Base-by-base conservation (phyloP, 2,888 invertebrate species). In the Lithosia quadra region DNA sequence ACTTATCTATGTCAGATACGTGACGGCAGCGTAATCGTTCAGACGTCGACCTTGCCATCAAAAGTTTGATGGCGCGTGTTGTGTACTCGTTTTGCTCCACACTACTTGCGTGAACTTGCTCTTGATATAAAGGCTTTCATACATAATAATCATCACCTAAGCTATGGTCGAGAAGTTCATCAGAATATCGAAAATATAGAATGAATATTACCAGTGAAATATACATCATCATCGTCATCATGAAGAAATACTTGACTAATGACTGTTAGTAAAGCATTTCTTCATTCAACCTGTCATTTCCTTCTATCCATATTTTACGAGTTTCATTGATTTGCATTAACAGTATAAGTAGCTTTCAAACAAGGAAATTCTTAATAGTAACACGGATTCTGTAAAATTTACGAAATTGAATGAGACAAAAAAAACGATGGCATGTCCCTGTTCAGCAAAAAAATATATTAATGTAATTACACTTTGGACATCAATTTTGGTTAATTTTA, bases 1-100 rank as follows among this genome's bases (percentile, higher is more conserved):
- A 7, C 18, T 39, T 39, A 39, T 60, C 56, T 36, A 22, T 60
- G 39, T 36, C 21, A 63, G 21, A 34, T 63, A 63, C 21, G 34
- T 55, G 55, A 55, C 10, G 22, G 8, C 15, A 21, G 28, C 8
- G 57, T 57, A 63, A 24, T 24, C 21, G 33, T 63, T 55, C 34
- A 34, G 10, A 33, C 49, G 22, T n/a, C 33, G 18, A 28, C 34
- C 13, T 43, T 55, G 15, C 22, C 53, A 34, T 63, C 7, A 63
- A 34, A 22, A 9, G 22, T 21, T 22, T 63, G 0, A 10, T 10
- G 11, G 43, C 24, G 24, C 43, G 61, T 43, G 28, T 43, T n/a
- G 2, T 55, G 22, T 22, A n/a, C n/a, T n/a, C n/a, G n/a, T n/a
- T n/a, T n/a, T n/a, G n/a, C n/a, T n/a, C n/a, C 21, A 9, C 11